phyloP scores from a whole-genome alignment of 2,797 vertebrate species.

The Anableps anableps region DNA sequence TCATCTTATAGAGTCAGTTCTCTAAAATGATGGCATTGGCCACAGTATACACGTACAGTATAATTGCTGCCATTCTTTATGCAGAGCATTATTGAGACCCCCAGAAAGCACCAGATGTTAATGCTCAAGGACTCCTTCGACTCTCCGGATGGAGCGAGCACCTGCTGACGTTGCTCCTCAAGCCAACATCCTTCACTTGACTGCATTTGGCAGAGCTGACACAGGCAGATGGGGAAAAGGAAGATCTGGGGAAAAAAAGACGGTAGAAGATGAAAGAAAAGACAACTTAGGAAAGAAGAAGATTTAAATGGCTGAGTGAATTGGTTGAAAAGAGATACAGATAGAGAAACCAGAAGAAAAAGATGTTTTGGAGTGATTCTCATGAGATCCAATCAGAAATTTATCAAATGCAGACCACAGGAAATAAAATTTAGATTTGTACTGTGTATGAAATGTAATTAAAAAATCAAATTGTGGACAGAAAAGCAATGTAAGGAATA shows the following conservation, averaged over 20 bases:
- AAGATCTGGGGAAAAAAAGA: constrained; percentile 24
- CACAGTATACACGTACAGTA: background rate
- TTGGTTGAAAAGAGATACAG: constrained; percentile 5
- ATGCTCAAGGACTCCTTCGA: constrained; percentile 33
- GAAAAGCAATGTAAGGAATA: background rate
- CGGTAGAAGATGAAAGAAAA: background rate
- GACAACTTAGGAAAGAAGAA: constrained; percentile 4
- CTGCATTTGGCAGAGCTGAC: constrained; percentile 47
- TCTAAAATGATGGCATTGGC: background rate
- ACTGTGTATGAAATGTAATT: background rate
- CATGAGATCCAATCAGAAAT: background rate
- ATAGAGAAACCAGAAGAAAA: constrained; percentile 1
- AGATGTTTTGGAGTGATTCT: background rate
- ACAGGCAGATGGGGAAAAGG: constrained; percentile 25
- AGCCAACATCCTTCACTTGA: constrained; percentile 59
- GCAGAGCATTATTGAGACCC: constrained; percentile 10
- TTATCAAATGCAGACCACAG: background rate
- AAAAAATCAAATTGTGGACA: background rate
- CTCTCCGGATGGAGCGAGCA: constrained; percentile 48
- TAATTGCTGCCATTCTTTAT: background rate
- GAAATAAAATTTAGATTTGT: background rate
- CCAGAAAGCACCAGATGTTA: constrained; percentile 41
- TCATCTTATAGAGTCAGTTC: constrained; percentile 1
- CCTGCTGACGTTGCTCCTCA: constrained; percentile 46
- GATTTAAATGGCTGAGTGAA: constrained; percentile 15